Base-by-base conservation (phyloP, 2,113 vertebrate species). In the Nycticryphes semicollaris region DNA sequence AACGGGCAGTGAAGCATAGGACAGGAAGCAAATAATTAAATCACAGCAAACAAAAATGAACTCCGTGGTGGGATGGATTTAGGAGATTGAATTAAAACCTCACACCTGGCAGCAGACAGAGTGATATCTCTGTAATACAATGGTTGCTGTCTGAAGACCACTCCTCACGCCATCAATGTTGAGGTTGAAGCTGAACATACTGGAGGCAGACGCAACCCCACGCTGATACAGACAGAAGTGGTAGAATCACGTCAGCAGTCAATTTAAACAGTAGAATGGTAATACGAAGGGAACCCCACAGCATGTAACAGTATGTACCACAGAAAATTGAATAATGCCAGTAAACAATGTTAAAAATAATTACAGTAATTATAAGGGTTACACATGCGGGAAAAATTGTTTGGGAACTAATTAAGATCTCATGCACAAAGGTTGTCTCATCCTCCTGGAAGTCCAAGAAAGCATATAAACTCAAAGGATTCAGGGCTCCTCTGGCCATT, bases 281-380 rank as follows among this genome's bases (percentile, higher is more conserved):
- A 48, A n/a, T 9, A 17, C 2, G 2, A 50, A 69, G 30, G 39
- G 57, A 74, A 60, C 7, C 66, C 51, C 14, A 19, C 31, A n/a
- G 37, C 68, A 30, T 4, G n/a, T 48, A 33, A 56, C 78, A 87
- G 77, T 77, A 62, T 87, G 94, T 87, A 14, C 90, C 76, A 30
- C 0, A n/a, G 82, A 86, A 53, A 70, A 88, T 2, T 27, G 50
- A 66, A 82, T 43, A 25, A 39, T 5, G 48, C 2, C 0, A 4
- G 43, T 82, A 89, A 97, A 85, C 96, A 88, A 41, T 12, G 21
- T 77, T 54, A 8, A 45, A 39, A 74, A 18, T 90, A 90, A 96
- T 96, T 84, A 24, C 1, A n/a, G 90, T 73, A 41, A 96, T 96
- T 96, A 94, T 2, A 27, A 66, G 80, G 12, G 54, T 92, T 97